A percentile compares a stretch with the other conserved stretches of the same genome.
Conservation (phyloP, 2,888 invertebrate genomes). For the Oxytorus armatus region DNA sequence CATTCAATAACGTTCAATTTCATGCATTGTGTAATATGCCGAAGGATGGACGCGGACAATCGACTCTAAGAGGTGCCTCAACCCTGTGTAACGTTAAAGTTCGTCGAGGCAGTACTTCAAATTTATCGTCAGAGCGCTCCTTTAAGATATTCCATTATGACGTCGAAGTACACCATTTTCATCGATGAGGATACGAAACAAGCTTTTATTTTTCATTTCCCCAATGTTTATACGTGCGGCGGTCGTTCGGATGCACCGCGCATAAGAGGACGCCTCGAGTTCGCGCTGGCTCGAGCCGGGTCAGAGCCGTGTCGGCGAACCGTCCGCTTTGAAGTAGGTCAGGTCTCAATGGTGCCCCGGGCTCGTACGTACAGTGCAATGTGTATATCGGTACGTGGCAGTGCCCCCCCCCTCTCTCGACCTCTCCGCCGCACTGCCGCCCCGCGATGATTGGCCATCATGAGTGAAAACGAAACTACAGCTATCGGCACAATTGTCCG, state of each 20-base stretch:
- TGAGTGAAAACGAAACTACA: not conserved
- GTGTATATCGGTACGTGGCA: slow-evolving; percentile 53
- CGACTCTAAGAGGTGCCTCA: too few species aligned
- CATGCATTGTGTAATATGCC: too few species aligned
- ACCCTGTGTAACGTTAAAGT: too few species aligned
- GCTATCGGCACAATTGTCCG: not conserved
- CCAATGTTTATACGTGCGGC: not conserved
- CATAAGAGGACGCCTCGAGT: slow-evolving; percentile 35
- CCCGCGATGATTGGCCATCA: slow-evolving; percentile 6
- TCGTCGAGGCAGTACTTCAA: too few species aligned
- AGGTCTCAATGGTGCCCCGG: slow-evolving; percentile 70
- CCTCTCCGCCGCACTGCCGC: not conserved
- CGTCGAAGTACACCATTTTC: too few species aligned
- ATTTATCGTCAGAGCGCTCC: too few species aligned
- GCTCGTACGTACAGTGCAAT: slow-evolving; percentile 48
- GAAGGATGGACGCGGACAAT: too few species aligned
- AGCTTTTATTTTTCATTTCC: too few species aligned
- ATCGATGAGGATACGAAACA: too few species aligned
- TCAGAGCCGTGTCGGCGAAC: slow-evolving; percentile 61
- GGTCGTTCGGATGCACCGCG: slow-evolving; percentile 23
- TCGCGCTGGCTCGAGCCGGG: slow-evolving; percentile 48
- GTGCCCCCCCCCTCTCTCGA: slow-evolving; percentile 8
- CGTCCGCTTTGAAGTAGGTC: slow-evolving; percentile 72
- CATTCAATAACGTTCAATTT: too few species aligned
- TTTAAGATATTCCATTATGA: too few species aligned